Conservation (phyloP, 2,797 vertebrate species). For the Aratinga solstitialis region DNA sequence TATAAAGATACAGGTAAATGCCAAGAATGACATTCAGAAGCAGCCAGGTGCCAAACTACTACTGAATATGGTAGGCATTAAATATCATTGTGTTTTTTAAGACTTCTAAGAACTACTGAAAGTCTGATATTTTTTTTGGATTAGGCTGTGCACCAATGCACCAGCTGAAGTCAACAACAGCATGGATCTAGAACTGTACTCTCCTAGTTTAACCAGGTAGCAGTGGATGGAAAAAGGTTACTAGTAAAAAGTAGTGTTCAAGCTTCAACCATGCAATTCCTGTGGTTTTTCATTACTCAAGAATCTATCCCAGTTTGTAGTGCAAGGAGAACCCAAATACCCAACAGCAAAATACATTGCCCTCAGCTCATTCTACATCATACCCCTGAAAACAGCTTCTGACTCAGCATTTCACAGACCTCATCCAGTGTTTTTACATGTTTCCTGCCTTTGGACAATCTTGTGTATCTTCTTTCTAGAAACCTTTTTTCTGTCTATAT, state of each 20-base stretch:
- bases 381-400: background rate
- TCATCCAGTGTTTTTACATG: background rate
- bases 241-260: background rate
- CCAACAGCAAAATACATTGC: background rate
- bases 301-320: background rate
- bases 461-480: background rate
- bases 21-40: background rate
- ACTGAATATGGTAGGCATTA: accelerated
- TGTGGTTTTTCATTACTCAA: background rate
- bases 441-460: background rate
- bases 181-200: background rate
- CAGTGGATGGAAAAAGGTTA: background rate
- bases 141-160: background rate
- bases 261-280: background rate
- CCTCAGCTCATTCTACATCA: background rate
- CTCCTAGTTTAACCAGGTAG: background rate
- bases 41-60: background rate
- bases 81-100: background rate
- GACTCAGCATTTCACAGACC: background rate
- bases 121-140: background rate
- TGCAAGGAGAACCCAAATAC: background rate
- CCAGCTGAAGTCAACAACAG: background rate
- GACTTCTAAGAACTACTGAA: background rate
- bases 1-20: background rate
- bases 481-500: background rate